phyloP scores from a whole-genome alignment of 2,113 vertebrate genomes.

The Rousettus leschenaultii region DNA sequence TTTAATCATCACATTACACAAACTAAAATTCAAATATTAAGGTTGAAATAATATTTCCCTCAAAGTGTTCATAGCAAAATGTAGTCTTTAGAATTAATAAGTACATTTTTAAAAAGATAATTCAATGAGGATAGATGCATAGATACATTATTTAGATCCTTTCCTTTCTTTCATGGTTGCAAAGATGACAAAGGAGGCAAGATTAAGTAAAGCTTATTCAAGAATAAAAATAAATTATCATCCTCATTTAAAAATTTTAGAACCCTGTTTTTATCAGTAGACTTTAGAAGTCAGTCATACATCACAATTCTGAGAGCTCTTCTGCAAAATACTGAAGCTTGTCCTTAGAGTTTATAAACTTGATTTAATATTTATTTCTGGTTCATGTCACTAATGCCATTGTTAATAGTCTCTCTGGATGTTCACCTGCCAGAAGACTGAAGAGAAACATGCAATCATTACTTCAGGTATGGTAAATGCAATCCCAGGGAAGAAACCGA shows the following conservation, averaged over 20 bases:
- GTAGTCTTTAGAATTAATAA: constrained; percentile 58
- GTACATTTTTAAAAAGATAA: constrained; percentile 39
- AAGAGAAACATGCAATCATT: background rate
- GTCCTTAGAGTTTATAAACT: background rate
- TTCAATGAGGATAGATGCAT: constrained; percentile 72
- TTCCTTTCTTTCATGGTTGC: constrained; percentile 79
- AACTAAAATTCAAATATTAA: background rate
- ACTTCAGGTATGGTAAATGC: constrained; percentile 57
- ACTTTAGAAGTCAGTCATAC: constrained; percentile 76
- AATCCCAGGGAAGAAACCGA: background rate
- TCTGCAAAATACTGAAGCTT: constrained; percentile 35
- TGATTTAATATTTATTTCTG: background rate
- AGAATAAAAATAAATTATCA: constrained; percentile 87
- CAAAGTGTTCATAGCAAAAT: constrained; percentile 45
- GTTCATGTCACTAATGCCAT: background rate
- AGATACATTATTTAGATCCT: constrained; percentile 75
- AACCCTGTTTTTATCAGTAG: constrained; percentile 83
- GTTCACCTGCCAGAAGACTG: background rate
- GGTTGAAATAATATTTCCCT: background rate
- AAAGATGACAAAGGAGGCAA: constrained; percentile 81
- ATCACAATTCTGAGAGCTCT: constrained; percentile 52
- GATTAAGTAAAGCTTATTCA: constrained; percentile 90
- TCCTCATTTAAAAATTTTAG: constrained; percentile 84
- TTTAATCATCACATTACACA: background rate
- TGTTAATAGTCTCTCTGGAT: background rate